These are phyloP conservation scores for Hydrotaea diabolus DNA, from an alignment of 2,888 invertebrate genomes.

Conservation along the genomic window DNA sequence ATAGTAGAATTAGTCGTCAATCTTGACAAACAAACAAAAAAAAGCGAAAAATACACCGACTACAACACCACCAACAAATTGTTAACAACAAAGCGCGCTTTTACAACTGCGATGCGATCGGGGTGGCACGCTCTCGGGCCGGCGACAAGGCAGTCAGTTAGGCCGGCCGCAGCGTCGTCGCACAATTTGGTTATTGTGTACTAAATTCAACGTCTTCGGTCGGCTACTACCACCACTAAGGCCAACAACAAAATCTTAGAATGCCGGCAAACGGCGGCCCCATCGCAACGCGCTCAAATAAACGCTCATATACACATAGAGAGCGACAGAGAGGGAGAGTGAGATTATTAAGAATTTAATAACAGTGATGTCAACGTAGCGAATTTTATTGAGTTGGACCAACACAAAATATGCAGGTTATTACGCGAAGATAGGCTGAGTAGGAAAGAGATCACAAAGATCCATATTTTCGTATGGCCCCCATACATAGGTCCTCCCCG, in stretches of 20 bases:
- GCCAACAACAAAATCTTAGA: slow-evolving; percentile 48
- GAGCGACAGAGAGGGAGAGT: slow-evolving; percentile 9
- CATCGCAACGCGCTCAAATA: slow-evolving; percentile 8
- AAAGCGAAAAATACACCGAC: not conserved
- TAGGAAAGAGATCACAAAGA: no score
- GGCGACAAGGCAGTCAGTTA: slow-evolving; percentile 17
- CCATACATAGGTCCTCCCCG: no score
- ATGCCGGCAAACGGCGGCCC: slow-evolving; percentile 43
- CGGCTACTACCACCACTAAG: slow-evolving; percentile 26
- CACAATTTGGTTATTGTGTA: slow-evolving; percentile 27
- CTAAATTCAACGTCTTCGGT: slow-evolving; percentile 49
- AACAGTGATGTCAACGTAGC: not conserved
- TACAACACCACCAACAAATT: slow-evolving; percentile 44
- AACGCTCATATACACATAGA: not conserved
- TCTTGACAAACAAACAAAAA: slow-evolving; percentile 43
- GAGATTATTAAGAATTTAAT: not conserved
- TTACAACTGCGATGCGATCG: slow-evolving; percentile 43
- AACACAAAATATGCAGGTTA: no score
- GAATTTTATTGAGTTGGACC: no score
- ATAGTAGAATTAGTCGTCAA: slow-evolving; percentile 58
- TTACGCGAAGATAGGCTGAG: no score
- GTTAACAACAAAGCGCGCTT: slow-evolving; percentile 54
- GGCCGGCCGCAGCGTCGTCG: slow-evolving; percentile 9
- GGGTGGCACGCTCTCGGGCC: slow-evolving; percentile 28
- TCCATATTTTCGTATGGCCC: no score